Evolutionary conservation across 2,113 vertebrate species (phyloP).

Genomic region (Ameiurus melas): DNA sequence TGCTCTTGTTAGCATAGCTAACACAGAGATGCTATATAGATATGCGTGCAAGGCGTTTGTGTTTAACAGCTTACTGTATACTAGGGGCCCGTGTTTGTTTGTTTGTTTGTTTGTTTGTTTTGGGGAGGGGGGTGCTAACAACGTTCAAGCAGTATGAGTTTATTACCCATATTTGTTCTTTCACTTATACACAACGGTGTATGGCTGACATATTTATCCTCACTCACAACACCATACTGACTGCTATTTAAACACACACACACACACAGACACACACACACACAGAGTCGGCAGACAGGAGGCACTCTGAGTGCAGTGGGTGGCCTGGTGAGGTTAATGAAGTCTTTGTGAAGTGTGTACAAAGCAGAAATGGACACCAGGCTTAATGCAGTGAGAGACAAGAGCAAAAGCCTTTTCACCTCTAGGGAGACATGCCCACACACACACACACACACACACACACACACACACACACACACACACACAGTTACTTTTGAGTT

Average conservation of each 20-base stretch:
- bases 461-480: conserved; percentile 24
- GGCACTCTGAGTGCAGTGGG: conserved; percentile 23
- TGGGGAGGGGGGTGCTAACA: neutral
- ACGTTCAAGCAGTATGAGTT: neutral
- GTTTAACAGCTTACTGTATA: neutral
- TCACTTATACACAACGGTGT: neutral
- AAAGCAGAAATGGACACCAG: conserved; percentile 67
- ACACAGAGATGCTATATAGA: neutral
- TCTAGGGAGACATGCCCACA: conserved; percentile 31
- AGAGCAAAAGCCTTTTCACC: conserved; percentile 52
- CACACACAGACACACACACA: neutral
- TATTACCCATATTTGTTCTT: neutral
- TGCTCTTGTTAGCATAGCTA: neutral
- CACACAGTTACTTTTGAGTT: conserved; percentile 13
- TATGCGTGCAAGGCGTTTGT: neutral
- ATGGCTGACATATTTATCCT: neutral
- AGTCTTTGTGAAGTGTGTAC: conserved; percentile 59
- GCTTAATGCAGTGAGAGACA: conserved; percentile 61
- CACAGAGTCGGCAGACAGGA: conserved; percentile 11
- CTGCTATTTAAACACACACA: neutral
- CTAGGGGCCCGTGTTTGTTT: neutral
- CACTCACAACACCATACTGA: neutral
- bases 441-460: conserved; percentile 27
- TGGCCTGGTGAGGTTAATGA: conserved; percentile 42
- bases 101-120: neutral